A percentile compares a stretch with the other conserved stretches of the same genome.
Conservation (phyloP, 2,797 vertebrate species). For the Chelonia mydas region DNA sequence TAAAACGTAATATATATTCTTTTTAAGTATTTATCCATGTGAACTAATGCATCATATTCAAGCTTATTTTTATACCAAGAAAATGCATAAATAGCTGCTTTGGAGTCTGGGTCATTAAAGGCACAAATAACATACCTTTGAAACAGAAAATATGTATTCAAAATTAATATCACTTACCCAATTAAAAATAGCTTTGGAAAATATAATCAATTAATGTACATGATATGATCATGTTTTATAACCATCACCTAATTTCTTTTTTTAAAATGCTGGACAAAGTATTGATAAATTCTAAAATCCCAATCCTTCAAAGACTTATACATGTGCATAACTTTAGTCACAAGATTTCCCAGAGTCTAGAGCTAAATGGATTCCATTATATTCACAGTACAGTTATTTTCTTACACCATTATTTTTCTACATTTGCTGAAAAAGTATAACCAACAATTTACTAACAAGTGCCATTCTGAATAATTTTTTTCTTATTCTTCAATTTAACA, state of each 20-base stretch:
- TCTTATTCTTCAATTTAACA: rapidly evolving
- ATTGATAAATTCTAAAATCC: background rate
- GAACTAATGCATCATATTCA: background rate
- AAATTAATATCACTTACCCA: background rate
- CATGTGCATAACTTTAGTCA: background rate
- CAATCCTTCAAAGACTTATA: background rate
- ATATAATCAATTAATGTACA: background rate
- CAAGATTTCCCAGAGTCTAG: background rate
- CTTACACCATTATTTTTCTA: background rate
- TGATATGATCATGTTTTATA: background rate
- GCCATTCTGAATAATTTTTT: rapidly evolving
- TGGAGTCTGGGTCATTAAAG: background rate
- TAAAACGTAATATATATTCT: background rate
- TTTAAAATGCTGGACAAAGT: background rate
- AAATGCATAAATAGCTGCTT: background rate
- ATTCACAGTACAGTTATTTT: background rate
- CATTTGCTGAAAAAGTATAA: rapidly evolving
- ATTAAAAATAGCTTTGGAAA: background rate
- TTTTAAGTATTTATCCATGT: background rate
- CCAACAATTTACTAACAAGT: rapidly evolving
- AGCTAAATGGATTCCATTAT: background rate
- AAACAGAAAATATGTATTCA: background rate
- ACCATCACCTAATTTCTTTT: background rate
- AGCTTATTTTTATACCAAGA: background rate
- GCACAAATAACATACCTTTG: background rate